These are phyloP conservation scores for Erpobdella octoculata DNA, from an alignment of 2,888 invertebrate genomes.

Conservation along the genomic window DNA sequence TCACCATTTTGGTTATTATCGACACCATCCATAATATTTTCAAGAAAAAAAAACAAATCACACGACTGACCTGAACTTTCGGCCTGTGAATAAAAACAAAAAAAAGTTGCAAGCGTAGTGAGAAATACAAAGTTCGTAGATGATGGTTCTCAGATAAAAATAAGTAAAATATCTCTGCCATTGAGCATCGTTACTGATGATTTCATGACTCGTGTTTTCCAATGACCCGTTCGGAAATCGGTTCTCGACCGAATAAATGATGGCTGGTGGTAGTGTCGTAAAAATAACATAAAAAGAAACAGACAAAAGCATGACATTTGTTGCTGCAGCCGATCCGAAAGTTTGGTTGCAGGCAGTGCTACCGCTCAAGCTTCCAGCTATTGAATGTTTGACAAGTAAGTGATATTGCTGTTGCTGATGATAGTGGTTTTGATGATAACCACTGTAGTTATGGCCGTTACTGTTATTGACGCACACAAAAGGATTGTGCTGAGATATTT, in stretches of 20 bases:
- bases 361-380: background rate
- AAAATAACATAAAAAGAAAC: slow-evolving; percentile 51
- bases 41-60: background rate
- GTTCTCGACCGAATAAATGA: slow-evolving; percentile 45
- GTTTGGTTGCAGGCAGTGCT: slow-evolving; percentile 29
- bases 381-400: background rate
- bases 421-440: background rate
- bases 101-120: slow-evolving; percentile 46
- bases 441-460: background rate
- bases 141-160: slow-evolving; percentile 39
- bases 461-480: background rate
- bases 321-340: slow-evolving; percentile 40
- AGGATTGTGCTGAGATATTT: background rate
- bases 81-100: slow-evolving; percentile 43
- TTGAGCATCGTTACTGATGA: slow-evolving; percentile 38
- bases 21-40: too few species aligned
- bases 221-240: slow-evolving; percentile 40
- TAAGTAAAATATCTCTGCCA: slow-evolving; percentile 41
- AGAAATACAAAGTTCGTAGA: slow-evolving; percentile 44
- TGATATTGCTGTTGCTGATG: slow-evolving; percentile 5
- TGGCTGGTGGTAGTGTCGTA: slow-evolving; percentile 48
- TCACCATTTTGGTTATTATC: too few species aligned
- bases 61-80: slow-evolving; percentile 38
- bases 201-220: slow-evolving; percentile 37
- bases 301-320: slow-evolving; percentile 47